Base-by-base conservation (phyloP, 2,888 invertebrate genomes). In the Spatulosminthurus flaviceps region DNA sequence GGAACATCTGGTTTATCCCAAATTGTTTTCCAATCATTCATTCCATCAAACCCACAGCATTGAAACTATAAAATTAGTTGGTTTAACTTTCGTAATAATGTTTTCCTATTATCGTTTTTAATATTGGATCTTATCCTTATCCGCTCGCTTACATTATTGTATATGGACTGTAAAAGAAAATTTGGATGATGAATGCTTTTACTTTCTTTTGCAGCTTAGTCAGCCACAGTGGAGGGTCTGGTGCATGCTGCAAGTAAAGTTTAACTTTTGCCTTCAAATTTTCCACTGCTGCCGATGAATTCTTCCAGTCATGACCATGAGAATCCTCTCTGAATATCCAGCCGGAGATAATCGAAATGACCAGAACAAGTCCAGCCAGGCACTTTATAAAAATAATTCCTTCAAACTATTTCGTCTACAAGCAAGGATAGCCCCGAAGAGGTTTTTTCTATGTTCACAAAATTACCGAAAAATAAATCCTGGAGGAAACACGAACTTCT, bases 1-100 rank as follows among this genome's bases (percentile, higher is more conserved):
- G 79, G 79, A 1, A 79, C 43, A 29, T 76, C 71, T 1, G 51
- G 64, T 29, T 41, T 76, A 41, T 26, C 28, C 72, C 71, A 76
- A 7, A 79, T 21, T 22, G 19, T 22, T 28, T 34, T 61, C 79
- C 79, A 79, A 42, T 79, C 79, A 42, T 76, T 21, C 29, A 70
- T 28, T 21, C 64, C 64, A 4, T 71, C 34, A 24, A 71, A n/a
- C 0, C 79, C 79, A 41, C 79, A 79, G 41, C 79, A 79, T 64
- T 76, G 60, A 13, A 42, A 60, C 79, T 79, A 67, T 2, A 21
- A 28, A 71, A n/a, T 41, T 42, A 34, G 34, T 34, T 34, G 9
- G 34, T 9, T 11, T 1, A 51, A 51, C n/a, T 19, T n/a, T 2
- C 1, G 51, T 51, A 51, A 51, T 51, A 9, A 11, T 51, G 5